phyloP scores from a whole-genome alignment of 2,797 vertebrate genomes.

The Amphiprion clarkii region DNA sequence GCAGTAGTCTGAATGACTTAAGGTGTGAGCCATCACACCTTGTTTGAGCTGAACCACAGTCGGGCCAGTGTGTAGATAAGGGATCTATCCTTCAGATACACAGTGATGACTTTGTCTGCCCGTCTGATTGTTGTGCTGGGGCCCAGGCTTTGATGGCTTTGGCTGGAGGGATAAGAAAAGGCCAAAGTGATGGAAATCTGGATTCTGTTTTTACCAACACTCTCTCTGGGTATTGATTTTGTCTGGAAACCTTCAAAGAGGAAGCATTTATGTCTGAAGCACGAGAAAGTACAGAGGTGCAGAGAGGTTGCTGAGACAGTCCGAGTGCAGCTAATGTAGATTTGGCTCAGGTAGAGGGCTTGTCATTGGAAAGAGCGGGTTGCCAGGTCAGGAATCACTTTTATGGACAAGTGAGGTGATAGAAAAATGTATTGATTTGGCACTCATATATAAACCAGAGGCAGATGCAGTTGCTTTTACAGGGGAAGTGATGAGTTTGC shows the following conservation, averaged over 20 bases:
- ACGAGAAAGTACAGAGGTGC: conserved; percentile 64
- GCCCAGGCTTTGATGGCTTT: conserved; percentile 75
- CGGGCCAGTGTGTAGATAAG: conserved; percentile 59
- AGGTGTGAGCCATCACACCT: conserved; percentile 58
- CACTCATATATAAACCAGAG: conserved; percentile 28
- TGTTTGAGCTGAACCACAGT: conserved; percentile 47
- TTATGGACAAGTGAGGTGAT: conserved; percentile 32
- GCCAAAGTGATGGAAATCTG: conserved; percentile 81
- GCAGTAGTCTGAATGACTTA: conserved; percentile 33
- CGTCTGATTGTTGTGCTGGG: conserved; percentile 65
- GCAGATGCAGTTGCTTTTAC: conserved; percentile 7
- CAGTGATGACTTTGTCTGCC: conserved; percentile 77
- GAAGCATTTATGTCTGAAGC: conserved; percentile 77
- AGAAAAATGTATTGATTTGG: conserved; percentile 59
- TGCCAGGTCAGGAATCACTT: conserved; percentile 60
- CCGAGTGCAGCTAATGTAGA: conserved; percentile 70
- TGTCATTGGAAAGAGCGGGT: conserved; percentile 37
- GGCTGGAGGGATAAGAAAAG: conserved; percentile 74
- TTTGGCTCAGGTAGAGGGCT: conserved; percentile 63
- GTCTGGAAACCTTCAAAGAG: conserved; percentile 82
- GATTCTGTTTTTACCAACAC: conserved; percentile 74
- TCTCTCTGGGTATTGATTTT: conserved; percentile 83
- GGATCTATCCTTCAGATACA: conserved; percentile 72
- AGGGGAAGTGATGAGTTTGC: neutral
- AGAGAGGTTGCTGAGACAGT: conserved; percentile 65